A percentile compares a stretch with the other conserved stretches of the same genome.
Conservation (phyloP, 35 echinoderm and acorn worm genomes). For the Acanthaster planci region DNA sequence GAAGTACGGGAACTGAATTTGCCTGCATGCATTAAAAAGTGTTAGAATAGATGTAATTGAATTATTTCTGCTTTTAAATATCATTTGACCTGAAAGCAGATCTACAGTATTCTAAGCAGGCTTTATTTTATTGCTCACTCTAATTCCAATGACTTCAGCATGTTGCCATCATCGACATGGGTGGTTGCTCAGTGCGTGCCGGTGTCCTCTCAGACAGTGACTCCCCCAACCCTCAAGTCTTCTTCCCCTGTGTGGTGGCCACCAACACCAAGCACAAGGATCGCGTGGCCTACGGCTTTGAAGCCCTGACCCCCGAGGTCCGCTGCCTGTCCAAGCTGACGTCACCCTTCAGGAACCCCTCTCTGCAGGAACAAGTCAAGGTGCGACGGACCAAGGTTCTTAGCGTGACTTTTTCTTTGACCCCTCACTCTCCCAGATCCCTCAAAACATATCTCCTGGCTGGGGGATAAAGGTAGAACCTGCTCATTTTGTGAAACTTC, state of each 20-base stretch:
- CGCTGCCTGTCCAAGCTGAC: constrained; percentile 59
- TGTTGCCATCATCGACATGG: constrained; percentile 85
- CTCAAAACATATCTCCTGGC: no score
- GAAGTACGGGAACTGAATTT: no score
- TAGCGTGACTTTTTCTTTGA: no score
- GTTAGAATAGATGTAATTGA: no score
- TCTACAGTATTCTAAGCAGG: no score
- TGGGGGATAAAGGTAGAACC: no score
- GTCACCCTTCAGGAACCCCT: constrained; percentile 77
- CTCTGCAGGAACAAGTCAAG: constrained; percentile 81
- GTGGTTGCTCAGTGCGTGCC: constrained; percentile 88
- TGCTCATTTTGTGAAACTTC: no score
- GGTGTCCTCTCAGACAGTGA: constrained; percentile 83
- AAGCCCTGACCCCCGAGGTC: constrained; percentile 73
- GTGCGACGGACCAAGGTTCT: not conserved
- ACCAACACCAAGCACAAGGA: constrained; percentile 68
- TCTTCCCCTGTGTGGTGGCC: constrained; percentile 86
- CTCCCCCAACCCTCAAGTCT: constrained; percentile 81
- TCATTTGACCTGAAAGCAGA: no score
- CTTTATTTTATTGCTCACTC: no score
- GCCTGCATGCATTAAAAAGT: no score
- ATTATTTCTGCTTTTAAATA: no score
- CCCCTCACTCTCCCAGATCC: no score
- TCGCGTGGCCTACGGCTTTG: constrained; percentile 70
- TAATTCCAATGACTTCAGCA: constrained; percentile 36